A percentile compares a stretch with the other conserved stretches of the same genome.
Evolutionary conservation across 2,797 vertebrate species (phyloP).

Genomic region (Acanthurus leucopareius): DNA sequence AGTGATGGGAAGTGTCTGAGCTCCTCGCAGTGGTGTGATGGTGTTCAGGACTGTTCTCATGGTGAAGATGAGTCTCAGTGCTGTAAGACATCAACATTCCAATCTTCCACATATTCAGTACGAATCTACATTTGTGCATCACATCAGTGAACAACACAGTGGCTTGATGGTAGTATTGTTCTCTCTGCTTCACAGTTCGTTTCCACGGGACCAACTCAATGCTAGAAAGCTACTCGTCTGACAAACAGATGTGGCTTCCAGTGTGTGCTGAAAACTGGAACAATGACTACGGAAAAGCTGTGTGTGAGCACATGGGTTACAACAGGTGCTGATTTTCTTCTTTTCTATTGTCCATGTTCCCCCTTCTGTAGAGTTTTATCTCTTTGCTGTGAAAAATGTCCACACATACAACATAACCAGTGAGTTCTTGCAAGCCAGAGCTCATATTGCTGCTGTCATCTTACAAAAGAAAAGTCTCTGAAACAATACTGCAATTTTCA

Average conservation of each 20-base stretch:
- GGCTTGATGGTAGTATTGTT: neutral
- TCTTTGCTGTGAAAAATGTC: neutral
- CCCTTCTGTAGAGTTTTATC: neutral
- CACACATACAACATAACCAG: neutral
- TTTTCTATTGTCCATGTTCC: neutral
- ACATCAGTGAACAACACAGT: neutral
- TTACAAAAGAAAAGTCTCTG: neutral
- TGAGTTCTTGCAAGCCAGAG: neutral
- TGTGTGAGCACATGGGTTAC: constrained; percentile 90
- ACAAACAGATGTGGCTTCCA: constrained; percentile 84
- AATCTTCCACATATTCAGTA: neutral
- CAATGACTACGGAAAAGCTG: constrained; percentile 76
- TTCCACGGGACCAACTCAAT: constrained; percentile 86
- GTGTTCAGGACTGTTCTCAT: constrained; percentile 81
- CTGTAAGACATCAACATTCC: constrained; percentile 82
- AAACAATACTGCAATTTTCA: neutral
- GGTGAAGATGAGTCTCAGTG: constrained; percentile 90
- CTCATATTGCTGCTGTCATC: too few relatives aligned
- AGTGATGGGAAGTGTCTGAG: constrained; percentile 70
- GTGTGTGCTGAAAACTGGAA: constrained; percentile 90
- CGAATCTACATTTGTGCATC: accelerated
- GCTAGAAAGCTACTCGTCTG: constrained; percentile 87
- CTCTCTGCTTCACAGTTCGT: constrained; percentile 84
- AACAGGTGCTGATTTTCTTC: constrained; percentile 67
- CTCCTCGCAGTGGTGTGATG: constrained; percentile 89